Conservation (phyloP, 2,888 invertebrate genomes). For the Panopea generosa region DNA sequence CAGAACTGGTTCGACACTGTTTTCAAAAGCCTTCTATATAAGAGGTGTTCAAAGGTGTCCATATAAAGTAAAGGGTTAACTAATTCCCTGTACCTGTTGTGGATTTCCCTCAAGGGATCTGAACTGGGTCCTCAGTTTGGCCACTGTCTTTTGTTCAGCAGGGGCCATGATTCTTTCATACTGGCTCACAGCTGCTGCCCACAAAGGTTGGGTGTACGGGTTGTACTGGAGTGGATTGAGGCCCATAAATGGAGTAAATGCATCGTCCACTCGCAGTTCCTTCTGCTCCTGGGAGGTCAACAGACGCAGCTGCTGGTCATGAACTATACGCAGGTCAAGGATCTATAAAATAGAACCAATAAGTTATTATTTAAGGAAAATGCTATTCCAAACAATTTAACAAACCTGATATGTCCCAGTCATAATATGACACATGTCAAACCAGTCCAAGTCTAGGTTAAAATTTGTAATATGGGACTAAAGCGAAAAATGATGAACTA, state of each 20-base stretch:
- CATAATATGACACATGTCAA: too few relatives aligned
- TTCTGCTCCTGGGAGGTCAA: conserved; percentile 90
- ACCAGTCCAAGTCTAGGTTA: too few relatives aligned
- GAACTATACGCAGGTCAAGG: conserved; percentile 90
- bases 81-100: too few relatives aligned
- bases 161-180: conserved; percentile 91
- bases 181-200: conserved; percentile 90
- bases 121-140: conserved; percentile 91
- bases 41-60: too few relatives aligned
- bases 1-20: too few relatives aligned
- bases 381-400: too few relatives aligned
- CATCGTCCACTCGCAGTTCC: conserved; percentile 86
- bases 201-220: conserved; percentile 89
- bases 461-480: too few relatives aligned
- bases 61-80: too few relatives aligned
- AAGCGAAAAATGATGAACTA: too few relatives aligned
- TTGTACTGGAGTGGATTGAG: conserved; percentile 90
- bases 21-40: too few relatives aligned
- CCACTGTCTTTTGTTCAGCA: conserved; percentile 92
- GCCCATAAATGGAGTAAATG: conserved; percentile 90
- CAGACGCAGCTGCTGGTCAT: conserved; percentile 91
- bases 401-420: too few relatives aligned
- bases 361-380: too few relatives aligned
- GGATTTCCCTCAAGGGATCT: conserved; percentile 89
- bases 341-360: conserved; percentile 87